These are phyloP conservation scores for Delphinapterus leucas DNA, from an alignment of 2,113 vertebrate species.

Conservation along the genomic window DNA sequence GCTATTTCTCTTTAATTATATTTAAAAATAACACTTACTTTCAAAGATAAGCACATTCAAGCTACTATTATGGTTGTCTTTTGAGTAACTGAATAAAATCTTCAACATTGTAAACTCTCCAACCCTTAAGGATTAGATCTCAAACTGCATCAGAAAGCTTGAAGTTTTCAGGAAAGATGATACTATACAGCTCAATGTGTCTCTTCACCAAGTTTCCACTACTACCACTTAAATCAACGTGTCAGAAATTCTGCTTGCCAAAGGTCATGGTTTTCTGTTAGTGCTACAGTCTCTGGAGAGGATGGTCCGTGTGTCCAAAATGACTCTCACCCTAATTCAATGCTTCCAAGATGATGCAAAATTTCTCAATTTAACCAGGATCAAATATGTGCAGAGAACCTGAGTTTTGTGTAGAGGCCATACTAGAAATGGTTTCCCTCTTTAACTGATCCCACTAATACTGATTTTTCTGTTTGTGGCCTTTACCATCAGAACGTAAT, in stretches of 20 bases:
- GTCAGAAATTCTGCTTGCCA: background rate
- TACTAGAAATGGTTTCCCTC: background rate
- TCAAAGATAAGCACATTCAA: conserved; percentile 24
- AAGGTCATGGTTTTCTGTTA: background rate
- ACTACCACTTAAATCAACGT: background rate
- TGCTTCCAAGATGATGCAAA: background rate
- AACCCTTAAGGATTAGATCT: background rate
- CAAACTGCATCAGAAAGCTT: background rate
- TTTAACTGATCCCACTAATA: background rate
- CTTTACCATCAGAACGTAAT: background rate
- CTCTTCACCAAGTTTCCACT: background rate
- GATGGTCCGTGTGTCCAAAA: background rate
- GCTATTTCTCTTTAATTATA: conserved; percentile 57
- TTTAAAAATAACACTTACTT: conserved; percentile 63
- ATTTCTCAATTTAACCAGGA: background rate
- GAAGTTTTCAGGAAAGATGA: background rate
- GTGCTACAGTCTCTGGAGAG: background rate
- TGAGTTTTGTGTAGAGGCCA: background rate
- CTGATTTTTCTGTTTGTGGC: background rate
- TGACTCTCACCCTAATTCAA: background rate
- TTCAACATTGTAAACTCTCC: background rate
- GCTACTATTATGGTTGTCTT: conserved; percentile 10
- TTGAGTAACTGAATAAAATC: conserved; percentile 36
- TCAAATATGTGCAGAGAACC: background rate
- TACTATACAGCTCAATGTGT: background rate